Percentiles rank a stretch among this genome's conserved stretches.
phyloP scores from a whole-genome alignment of 1,140 invertebrate genomes.

The Halotydeus destructor region DNA sequence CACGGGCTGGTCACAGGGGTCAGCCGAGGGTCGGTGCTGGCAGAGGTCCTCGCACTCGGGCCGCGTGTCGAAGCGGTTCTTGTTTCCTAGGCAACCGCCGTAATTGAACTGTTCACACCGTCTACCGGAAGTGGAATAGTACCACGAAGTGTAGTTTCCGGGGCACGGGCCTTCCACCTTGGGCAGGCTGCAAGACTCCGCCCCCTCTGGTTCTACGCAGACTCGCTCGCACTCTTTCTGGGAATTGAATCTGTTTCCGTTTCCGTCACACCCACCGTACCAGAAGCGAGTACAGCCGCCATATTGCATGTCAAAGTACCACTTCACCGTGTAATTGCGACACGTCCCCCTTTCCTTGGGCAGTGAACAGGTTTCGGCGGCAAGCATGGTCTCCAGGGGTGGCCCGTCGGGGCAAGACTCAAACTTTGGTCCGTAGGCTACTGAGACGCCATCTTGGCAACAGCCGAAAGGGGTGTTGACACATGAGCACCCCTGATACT shows the following conservation, averaged over 20 bases:
- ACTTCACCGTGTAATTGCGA: constrained; percentile 54
- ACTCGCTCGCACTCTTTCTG: constrained; percentile 63
- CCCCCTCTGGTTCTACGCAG: constrained; percentile 63
- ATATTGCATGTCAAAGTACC: constrained; percentile 61
- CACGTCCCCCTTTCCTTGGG: constrained; percentile 53
- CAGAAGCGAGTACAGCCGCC: constrained; percentile 77
- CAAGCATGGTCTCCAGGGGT: constrained; percentile 18
- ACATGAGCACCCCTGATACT: constrained; percentile 41
- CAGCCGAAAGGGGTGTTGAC: constrained; percentile 37
- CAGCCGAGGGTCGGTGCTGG: constrained; percentile 1
- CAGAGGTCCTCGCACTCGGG: constrained; percentile 64
- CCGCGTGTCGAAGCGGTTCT: constrained; percentile 58
- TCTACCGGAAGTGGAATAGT: constrained; percentile 49
- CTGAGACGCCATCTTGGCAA: constrained; percentile 63
- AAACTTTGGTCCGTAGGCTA: constrained; percentile 41
- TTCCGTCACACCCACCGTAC: constrained; percentile 85
- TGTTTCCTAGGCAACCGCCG: constrained; percentile 57
- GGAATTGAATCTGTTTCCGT: constrained; percentile 60
- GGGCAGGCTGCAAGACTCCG: constrained; percentile 42
- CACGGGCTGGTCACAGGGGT: constrained; percentile 9
- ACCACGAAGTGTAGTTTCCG: constrained; percentile 54
- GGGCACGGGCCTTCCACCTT: constrained; percentile 52
- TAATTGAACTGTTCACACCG: constrained; percentile 55
- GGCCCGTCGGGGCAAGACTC: constrained; percentile 16
- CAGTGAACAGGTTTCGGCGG: constrained; percentile 40